phyloP scores from a whole-genome alignment of 2,797 vertebrate species.

The Coranthus polyacanthus region DNA sequence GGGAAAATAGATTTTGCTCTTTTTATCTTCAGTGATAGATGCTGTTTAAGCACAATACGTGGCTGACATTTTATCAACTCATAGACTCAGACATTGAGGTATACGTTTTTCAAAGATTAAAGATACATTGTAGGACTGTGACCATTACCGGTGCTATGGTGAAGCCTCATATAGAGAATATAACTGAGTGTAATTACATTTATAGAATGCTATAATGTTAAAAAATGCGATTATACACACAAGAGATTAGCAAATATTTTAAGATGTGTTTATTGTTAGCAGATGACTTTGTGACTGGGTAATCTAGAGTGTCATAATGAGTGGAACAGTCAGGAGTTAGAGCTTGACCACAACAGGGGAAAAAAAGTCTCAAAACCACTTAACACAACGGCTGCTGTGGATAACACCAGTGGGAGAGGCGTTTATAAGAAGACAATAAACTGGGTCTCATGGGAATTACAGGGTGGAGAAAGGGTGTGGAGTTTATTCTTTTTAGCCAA shows the following conservation, averaged over 20 bases:
- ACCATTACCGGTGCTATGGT: background rate
- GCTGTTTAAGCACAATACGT: conserved; percentile 44
- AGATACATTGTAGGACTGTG: conserved; percentile 25
- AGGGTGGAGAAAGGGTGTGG: conserved; percentile 75
- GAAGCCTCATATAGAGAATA: conserved; percentile 4
- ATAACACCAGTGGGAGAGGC: conserved; percentile 70
- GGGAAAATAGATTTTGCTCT: conserved; percentile 39
- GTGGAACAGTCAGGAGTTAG: conserved; percentile 55
- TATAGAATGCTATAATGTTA: conserved; percentile 18
- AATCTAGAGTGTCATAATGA: conserved; percentile 46
- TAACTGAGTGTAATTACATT: conserved; percentile 37
- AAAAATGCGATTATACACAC: conserved; percentile 12
- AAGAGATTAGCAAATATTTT: conserved; percentile 31
- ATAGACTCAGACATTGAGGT: conserved; percentile 37
- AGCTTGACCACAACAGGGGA: conserved; percentile 43
- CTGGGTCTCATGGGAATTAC: conserved; percentile 65
- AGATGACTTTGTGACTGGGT: conserved; percentile 46
- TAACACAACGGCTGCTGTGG: conserved; percentile 66
- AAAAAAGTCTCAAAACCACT: conserved; percentile 56
- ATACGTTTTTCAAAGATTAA: conserved; percentile 41
- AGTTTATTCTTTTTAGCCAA: conserved; percentile 54
- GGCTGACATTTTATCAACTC: conserved; percentile 67
- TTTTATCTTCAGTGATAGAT: conserved; percentile 30
- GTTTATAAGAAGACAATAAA: conserved; percentile 79
- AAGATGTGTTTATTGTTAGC: conserved; percentile 35